Base-by-base conservation (phyloP, 2,113 vertebrate genomes). In the Pao palembangensis region DNA sequence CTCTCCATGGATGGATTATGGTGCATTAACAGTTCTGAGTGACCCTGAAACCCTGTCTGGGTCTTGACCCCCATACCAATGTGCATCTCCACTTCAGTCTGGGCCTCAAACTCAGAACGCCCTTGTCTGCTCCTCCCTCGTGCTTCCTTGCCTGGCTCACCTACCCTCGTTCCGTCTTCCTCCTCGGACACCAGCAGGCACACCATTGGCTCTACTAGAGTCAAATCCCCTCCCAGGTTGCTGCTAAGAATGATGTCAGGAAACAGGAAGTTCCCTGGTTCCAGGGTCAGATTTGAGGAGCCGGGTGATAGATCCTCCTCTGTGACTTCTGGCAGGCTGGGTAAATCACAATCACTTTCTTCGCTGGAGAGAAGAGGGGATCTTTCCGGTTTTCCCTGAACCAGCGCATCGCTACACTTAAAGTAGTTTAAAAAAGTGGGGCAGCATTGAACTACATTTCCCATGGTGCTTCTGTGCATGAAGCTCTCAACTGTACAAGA, bases 221-320 rank as follows among this genome's bases (percentile, higher is more conserved):
- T 81, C 49, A 64, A 54, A 1, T 84, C 87, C 2, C 71, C 80
- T 38, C 69, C 75, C 2, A 71, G 65, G 71, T 74, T 87, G 68
- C 89, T 91, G 79, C 90, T 90, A 1, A 91, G 76, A 55, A 91
- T 80, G 57, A 91, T 88, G 64, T 90, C 90, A 14, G 90, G 90
- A 59, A 85, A 91, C 55, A 89, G 63, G 61, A 90, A 86, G 75
- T 89, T 81, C 57, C 82, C 85, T 5, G 79, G 85, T 38, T 90
- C 79, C 1, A 90, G 73, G 46, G 69, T n/a, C 0, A 55, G 61
- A 58, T 74, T 81, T 2, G 63, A 42, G 38, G 73, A 80, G 41
- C 67, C 20, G 2, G 79, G 75, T 8, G 67, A 16, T 28, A 55
- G 55, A 0, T 83, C 62, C 0, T 85, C 79, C 51, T 85, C 84